These are phyloP conservation scores for Noturus placidus DNA, from an alignment of 2,113 vertebrate species.

Conservation along the genomic window DNA sequence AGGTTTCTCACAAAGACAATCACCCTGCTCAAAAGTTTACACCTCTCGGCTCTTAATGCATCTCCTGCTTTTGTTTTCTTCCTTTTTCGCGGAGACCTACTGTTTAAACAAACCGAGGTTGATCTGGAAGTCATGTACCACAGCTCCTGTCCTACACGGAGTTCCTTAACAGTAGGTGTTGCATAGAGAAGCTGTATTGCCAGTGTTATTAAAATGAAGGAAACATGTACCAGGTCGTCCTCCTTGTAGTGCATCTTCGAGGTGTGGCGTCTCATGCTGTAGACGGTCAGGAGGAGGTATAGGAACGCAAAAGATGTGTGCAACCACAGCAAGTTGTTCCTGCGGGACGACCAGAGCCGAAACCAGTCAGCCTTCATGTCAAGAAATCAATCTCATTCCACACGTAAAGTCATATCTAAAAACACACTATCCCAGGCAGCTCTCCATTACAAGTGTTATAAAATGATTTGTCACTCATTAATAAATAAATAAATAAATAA, in stretches of 20 bases:
- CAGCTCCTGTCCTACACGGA: neutral
- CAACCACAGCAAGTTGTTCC: slow-evolving; percentile 92
- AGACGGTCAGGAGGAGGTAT: slow-evolving; percentile 93
- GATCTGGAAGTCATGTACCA: too few relatives aligned
- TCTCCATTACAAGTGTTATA: neutral
- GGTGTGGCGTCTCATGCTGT: slow-evolving; percentile 97
- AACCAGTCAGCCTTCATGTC: neutral
- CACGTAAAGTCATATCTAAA: neutral
- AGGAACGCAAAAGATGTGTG: slow-evolving; percentile 96
- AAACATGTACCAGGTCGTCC: slow-evolving; percentile 87
- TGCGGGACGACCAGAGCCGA: slow-evolving; percentile 57
- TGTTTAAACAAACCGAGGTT: too few relatives aligned
- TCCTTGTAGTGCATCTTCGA: slow-evolving; percentile 99
- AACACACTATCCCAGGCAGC: neutral
- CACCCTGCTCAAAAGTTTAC: too few relatives aligned
- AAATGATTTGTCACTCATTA: neutral
- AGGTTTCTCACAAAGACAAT: too few relatives aligned
- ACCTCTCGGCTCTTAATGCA: too few relatives aligned
- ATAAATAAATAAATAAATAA: too few relatives aligned
- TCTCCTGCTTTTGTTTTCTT: too few relatives aligned
- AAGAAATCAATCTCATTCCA: neutral
- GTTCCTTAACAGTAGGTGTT: neutral
- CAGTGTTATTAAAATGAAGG: neutral
- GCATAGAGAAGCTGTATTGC: neutral
- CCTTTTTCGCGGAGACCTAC: too few relatives aligned